Evolutionary conservation across 2,797 vertebrate species (phyloP).

Genomic region (Chelon labrosus): DNA sequence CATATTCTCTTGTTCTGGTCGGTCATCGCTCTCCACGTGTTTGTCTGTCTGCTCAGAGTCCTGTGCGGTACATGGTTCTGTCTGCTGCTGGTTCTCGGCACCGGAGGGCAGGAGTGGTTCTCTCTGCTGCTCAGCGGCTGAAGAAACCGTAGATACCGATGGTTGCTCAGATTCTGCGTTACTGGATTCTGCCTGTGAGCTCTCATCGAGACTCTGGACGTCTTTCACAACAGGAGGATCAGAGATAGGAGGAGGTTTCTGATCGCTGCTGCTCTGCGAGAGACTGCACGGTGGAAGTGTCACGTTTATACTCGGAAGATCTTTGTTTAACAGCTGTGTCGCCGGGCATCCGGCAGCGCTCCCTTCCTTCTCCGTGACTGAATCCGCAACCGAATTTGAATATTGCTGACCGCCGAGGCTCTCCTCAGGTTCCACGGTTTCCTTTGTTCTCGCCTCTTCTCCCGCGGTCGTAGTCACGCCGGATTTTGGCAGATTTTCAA

Average conservation of each 20-base stretch:
- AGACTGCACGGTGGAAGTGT: constrained; percentile 55
- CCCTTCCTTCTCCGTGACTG: constrained; percentile 73
- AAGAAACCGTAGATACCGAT: constrained; percentile 36
- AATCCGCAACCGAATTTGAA: constrained; percentile 82
- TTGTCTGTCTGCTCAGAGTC: constrained; percentile 75
- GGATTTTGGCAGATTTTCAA: constrained; percentile 84
- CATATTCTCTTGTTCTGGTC: constrained; percentile 51
- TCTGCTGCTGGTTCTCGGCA: constrained; percentile 53
- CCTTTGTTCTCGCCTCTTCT: constrained; percentile 84
- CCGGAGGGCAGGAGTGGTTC: constrained; percentile 48
- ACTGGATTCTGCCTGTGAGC: constrained; percentile 59
- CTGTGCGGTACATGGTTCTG: constrained; percentile 20
- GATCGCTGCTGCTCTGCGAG: constrained; percentile 59
- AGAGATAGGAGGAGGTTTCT: constrained; percentile 77
- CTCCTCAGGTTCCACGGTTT: constrained; percentile 81
- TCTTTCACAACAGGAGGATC: constrained; percentile 59
- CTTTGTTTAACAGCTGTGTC: constrained; percentile 74
- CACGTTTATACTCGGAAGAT: constrained; percentile 73
- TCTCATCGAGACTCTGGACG: constrained; percentile 55
- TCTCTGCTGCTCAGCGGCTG: constrained; percentile 58
- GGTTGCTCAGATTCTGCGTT: constrained; percentile 64
- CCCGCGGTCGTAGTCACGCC: constrained; percentile 61
- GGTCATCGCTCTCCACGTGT: constrained; percentile 40
- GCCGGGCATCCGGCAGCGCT: constrained; percentile 69
- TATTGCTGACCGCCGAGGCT: constrained; percentile 56